These are phyloP conservation scores for Hippocampus barbouri DNA, from an alignment of 2,113 vertebrate species.

Conservation along the genomic window DNA sequence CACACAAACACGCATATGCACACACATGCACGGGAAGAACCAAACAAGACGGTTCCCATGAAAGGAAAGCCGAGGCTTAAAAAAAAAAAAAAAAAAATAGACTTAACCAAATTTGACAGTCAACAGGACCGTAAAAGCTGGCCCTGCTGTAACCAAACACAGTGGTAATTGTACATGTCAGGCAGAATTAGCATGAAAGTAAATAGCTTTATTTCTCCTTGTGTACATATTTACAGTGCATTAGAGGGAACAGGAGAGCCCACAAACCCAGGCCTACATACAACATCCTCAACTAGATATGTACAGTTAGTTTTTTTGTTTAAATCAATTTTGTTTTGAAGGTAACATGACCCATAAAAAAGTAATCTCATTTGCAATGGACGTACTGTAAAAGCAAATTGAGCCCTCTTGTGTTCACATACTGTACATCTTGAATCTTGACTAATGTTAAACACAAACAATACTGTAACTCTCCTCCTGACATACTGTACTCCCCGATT, in stretches of 20 bases:
- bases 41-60: slow-evolving; percentile 59
- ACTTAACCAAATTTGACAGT: slow-evolving; percentile 76
- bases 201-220: slow-evolving; percentile 64
- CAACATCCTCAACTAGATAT: slow-evolving; percentile 12
- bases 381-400: slow-evolving; percentile 29
- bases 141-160: slow-evolving; percentile 70
- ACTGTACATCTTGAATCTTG: background rate
- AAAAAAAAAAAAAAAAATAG: slow-evolving; percentile 12
- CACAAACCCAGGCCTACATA: slow-evolving; percentile 12
- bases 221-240: slow-evolving; percentile 17
- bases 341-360: slow-evolving; percentile 17
- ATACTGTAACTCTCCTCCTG: slow-evolving; percentile 16
- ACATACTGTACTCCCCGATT: slow-evolving; percentile 14
- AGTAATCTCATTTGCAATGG: slow-evolving; percentile 26
- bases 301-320: slow-evolving; percentile 13
- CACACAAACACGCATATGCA: background rate
- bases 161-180: slow-evolving; percentile 78
- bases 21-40: slow-evolving; percentile 19
- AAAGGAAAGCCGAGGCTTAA: slow-evolving; percentile 64
- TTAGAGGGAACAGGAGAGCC: slow-evolving; percentile 12
- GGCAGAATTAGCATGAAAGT: slow-evolving; percentile 72
- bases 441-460: background rate
- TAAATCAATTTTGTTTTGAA: slow-evolving; percentile 17
- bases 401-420: slow-evolving; percentile 10
- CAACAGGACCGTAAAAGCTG: slow-evolving; percentile 71